Evolutionary conservation across 2,888 invertebrate species (phyloP).

Genomic region (Cetonia aurata): DNA sequence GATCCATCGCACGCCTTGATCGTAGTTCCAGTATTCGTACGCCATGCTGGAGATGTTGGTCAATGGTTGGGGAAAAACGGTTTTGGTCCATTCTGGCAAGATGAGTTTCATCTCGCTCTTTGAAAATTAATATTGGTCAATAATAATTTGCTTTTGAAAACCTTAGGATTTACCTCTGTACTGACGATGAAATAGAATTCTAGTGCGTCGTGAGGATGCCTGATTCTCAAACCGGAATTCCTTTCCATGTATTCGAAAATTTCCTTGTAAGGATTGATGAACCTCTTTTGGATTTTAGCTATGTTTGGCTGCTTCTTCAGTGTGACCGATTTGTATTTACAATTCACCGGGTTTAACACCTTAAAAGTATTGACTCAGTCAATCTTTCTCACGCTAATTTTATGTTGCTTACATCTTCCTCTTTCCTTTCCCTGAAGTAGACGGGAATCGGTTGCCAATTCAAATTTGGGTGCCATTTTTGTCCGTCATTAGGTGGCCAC

Average conservation of each 20-base stretch:
- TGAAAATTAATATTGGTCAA: no score
- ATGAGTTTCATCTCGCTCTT: conserved; percentile 60
- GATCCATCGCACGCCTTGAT: conserved; percentile 58
- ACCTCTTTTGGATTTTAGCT: conserved; percentile 50
- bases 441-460: conserved; percentile 75
- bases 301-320: conserved; percentile 47
- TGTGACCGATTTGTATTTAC: conserved; percentile 48
- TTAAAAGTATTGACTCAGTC: conserved; percentile 18
- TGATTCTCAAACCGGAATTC: conserved; percentile 53
- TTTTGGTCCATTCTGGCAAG: conserved; percentile 65
- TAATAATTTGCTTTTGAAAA: background rate
- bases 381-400: background rate
- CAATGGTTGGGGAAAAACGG: conserved; percentile 62
- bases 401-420: conserved; percentile 55
- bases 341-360: conserved; percentile 51
- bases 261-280: conserved; percentile 53
- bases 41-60: conserved; percentile 60
- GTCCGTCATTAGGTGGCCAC: conserved; percentile 71
- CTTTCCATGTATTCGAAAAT: conserved; percentile 52
- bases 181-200: conserved; percentile 55
- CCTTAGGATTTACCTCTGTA: conserved; percentile 51
- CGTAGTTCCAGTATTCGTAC: conserved; percentile 62
- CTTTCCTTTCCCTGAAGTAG: conserved; percentile 47
- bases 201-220: conserved; percentile 52
- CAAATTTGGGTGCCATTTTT: conserved; percentile 70